Percentiles rank a stretch among this genome's conserved stretches.
These are phyloP conservation scores for Pseudolaguvia tuberculata DNA, from an alignment of 2,113 vertebrate genomes.

Conservation along the genomic window DNA sequence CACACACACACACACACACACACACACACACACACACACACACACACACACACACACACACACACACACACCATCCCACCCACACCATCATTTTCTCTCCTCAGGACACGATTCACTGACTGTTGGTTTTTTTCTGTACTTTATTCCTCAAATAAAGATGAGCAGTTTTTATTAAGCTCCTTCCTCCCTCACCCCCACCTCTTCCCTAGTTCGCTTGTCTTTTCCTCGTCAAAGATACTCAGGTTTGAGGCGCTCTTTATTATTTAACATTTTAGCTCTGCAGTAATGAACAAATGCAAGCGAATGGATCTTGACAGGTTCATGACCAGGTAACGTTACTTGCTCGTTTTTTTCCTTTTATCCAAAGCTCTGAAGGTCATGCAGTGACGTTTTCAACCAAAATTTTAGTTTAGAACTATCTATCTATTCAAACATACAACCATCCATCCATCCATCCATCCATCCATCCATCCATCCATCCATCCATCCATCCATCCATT, in stretches of 20 bases:
- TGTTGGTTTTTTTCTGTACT: constrained; percentile 18
- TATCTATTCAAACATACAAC: no score
- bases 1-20: no score
- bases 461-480: not conserved
- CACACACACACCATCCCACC: constrained; percentile 4
- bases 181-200: not conserved
- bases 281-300: constrained; percentile 37
- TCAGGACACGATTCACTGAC: constrained; percentile 11
- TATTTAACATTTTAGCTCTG: constrained; percentile 34
- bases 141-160: constrained; percentile 19
- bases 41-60: no score
- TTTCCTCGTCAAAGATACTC: constrained; percentile 22
- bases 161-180: constrained; percentile 3
- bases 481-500: not conserved
- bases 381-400: not conserved
- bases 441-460: not conserved
- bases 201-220: not conserved
- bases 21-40: no score
- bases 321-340: not conserved
- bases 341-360: not conserved
- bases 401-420: no score
- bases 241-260: constrained; percentile 34
- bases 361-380: not conserved
- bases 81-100: constrained; percentile 12
- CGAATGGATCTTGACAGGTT: constrained; percentile 26